phyloP scores from a whole-genome alignment of 2,113 vertebrate species.

The Poeciliopsis occidentalis region DNA sequence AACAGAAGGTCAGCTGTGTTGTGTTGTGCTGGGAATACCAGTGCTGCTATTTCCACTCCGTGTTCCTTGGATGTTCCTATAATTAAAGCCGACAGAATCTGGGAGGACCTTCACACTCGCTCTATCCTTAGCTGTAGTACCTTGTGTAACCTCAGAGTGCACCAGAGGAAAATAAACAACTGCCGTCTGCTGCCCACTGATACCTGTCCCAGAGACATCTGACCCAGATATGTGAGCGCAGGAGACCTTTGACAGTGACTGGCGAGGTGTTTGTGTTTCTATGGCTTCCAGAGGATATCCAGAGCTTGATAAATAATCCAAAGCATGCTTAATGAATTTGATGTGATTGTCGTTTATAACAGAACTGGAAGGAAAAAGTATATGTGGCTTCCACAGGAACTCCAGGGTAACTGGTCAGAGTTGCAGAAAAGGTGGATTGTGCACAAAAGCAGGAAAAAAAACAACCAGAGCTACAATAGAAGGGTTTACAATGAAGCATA shows the following conservation, averaged over 20 bases:
- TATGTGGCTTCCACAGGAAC: too few relatives aligned
- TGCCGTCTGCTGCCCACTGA: conserved; percentile 1
- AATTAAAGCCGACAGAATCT: conserved; percentile 53
- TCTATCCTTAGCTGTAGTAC: conserved; percentile 51
- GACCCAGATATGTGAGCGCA: conserved; percentile 43
- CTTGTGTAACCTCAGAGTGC: conserved; percentile 52
- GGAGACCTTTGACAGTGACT: not conserved
- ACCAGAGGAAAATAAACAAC: conserved; percentile 60
- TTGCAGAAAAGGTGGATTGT: too few relatives aligned
- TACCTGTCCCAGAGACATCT: conserved; percentile 36
- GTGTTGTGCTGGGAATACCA: conserved; percentile 23
- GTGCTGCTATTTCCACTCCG: conserved; percentile 54
- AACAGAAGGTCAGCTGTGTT: conserved; percentile 39
- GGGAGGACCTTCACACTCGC: conserved; percentile 20
- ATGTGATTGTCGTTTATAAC: too few relatives aligned
- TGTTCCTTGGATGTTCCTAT: conserved; percentile 48
- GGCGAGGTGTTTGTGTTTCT: conserved; percentile 24
- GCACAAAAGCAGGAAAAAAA: too few relatives aligned
- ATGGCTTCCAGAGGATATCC: not conserved
- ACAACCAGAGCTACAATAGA: too few relatives aligned
- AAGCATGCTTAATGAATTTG: too few relatives aligned
- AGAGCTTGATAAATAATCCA: not conserved
- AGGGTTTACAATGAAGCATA: too few relatives aligned
- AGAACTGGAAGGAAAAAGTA: too few relatives aligned
- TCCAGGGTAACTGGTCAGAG: too few relatives aligned